Conservation (phyloP, 2,888 invertebrate species). For the Busseola fusca region DNA sequence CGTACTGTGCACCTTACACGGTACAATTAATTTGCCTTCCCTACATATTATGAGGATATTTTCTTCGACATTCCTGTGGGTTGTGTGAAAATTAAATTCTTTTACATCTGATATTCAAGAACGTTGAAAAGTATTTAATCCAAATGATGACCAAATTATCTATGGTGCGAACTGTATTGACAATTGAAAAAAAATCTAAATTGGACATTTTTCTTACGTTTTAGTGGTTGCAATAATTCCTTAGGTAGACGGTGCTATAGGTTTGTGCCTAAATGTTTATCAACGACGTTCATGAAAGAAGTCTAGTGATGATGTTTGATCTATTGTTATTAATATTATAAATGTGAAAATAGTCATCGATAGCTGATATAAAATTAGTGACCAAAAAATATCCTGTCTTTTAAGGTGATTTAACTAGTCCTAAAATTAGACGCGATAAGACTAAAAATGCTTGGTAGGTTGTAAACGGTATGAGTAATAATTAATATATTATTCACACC, state of each 20-base stretch:
- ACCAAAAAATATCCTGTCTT: constrained; percentile 62
- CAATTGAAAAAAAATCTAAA: constrained; percentile 33
- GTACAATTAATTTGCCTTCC: constrained; percentile 66
- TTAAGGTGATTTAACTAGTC: constrained; percentile 66
- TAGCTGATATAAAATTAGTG: constrained; percentile 49
- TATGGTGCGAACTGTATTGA: constrained; percentile 39
- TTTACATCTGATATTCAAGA: constrained; percentile 13
- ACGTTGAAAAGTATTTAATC: constrained; percentile 23
- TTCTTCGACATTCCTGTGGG: constrained; percentile 50
- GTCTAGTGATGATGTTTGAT: constrained; percentile 51
- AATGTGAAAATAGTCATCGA: constrained; percentile 37
- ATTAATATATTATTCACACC: constrained; percentile 9
- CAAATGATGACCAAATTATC: constrained; percentile 38
- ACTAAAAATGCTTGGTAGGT: constrained; percentile 57
- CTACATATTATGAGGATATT: constrained; percentile 70
- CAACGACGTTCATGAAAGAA: constrained; percentile 56
- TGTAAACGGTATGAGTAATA: constrained; percentile 23
- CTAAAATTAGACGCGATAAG: constrained; percentile 54
- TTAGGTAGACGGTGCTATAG: constrained; percentile 75
- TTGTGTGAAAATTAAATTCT: constrained; percentile 48
- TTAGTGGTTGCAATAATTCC: constrained; percentile 57
- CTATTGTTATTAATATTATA: constrained; percentile 46
- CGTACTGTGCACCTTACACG: constrained; percentile 58
- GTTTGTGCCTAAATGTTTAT: constrained; percentile 69
- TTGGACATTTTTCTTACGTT: constrained; percentile 34